These are phyloP conservation scores for Stenodera caucasica DNA, from an alignment of 2,888 invertebrate genomes.

Conservation along the genomic window DNA sequence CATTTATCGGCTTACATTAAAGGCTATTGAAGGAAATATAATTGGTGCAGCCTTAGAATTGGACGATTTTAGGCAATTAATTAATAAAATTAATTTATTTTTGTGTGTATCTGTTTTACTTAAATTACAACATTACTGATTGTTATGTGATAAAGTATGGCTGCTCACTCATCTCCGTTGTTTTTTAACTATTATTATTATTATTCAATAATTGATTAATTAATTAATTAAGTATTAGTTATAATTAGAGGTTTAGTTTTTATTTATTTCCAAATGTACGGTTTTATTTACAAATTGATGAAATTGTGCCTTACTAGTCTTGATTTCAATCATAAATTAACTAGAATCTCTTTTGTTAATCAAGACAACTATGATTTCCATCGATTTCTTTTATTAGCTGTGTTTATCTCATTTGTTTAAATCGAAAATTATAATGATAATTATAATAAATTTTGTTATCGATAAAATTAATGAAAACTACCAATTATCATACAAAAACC, in stretches of 20 bases:
- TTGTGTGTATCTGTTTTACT: slow-evolving; percentile 39
- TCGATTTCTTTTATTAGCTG: slow-evolving; percentile 35
- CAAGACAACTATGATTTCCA: slow-evolving; percentile 27
- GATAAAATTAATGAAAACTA: slow-evolving; percentile 1
- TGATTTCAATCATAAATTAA: slow-evolving; percentile 29
- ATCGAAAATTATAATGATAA: slow-evolving; percentile 29
- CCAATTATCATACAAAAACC: slow-evolving; percentile 28
- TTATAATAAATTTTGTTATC: slow-evolving; percentile 35
- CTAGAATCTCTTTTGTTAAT: slow-evolving; percentile 26
- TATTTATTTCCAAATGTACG: slow-evolving; percentile 30
- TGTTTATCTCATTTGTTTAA: slow-evolving; percentile 38
- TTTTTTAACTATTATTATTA: slow-evolving; percentile 24
- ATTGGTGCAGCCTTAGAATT: neutral
- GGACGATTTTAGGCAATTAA: slow-evolving; percentile 10
- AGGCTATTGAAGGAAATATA: slow-evolving; percentile 61
- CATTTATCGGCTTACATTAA: slow-evolving; percentile 74
- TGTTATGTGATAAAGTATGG: slow-evolving; percentile 52
- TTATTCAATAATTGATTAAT: slow-evolving; percentile 20
- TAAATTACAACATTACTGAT: slow-evolving; percentile 39
- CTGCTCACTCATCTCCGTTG: slow-evolving; percentile 46
- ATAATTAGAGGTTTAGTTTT: slow-evolving; percentile 34
- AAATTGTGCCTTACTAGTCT: slow-evolving; percentile 39
- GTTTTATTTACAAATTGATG: slow-evolving; percentile 25
- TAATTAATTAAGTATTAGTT: slow-evolving; percentile 18
- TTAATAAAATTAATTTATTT: slow-evolving; percentile 26